These are phyloP conservation scores for Ceratina australensis DNA, from an alignment of 1,140 invertebrate species.

Conservation along the genomic window DNA sequence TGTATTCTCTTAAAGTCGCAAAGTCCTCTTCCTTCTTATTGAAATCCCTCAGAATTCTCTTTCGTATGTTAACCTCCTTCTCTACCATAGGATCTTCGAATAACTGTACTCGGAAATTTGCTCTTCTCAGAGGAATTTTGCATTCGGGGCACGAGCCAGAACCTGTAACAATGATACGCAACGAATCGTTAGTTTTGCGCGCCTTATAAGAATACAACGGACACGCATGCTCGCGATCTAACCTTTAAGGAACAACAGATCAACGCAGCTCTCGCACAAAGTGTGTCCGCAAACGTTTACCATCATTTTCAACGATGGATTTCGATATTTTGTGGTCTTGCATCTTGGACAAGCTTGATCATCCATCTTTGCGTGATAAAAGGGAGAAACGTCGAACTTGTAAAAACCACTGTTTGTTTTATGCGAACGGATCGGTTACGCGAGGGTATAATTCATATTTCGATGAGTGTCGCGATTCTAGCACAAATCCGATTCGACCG, in stretches of 20 bases:
- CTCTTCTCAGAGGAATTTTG: slow-evolving; percentile 90
- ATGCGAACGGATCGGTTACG: not conserved
- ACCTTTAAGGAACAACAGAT: slow-evolving; percentile 96
- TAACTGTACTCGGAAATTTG: slow-evolving; percentile 95
- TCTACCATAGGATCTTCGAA: slow-evolving; percentile 98
- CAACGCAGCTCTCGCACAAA: slow-evolving; percentile 98
- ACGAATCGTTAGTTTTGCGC: too few species aligned
- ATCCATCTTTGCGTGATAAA: slow-evolving; percentile 82
- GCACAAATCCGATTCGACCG: not conserved
- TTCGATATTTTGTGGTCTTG: slow-evolving; percentile 98
- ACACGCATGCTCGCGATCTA: slow-evolving; percentile 45
- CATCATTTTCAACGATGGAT: slow-evolving; percentile 97
- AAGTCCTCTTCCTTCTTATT: slow-evolving; percentile 97
- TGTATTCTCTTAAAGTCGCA: slow-evolving; percentile 88
- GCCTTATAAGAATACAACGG: too few species aligned
- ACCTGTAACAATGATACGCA: slow-evolving; percentile 81
- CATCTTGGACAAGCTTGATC: slow-evolving; percentile 97
- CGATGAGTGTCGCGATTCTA: slow-evolving; percentile 1
- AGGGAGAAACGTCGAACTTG: not conserved
- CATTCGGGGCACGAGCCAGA: slow-evolving; percentile 96
- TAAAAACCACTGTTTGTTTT: slow-evolving; percentile 7
- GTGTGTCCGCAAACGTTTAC: slow-evolving; percentile 99
- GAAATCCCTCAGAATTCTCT: slow-evolving; percentile 92
- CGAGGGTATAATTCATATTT: not conserved
- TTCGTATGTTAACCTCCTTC: slow-evolving; percentile 98